A percentile compares a stretch with the other conserved stretches of the same genome.
Evolutionary conservation across 2,113 vertebrate species (phyloP).

Genomic region (Antennarius striatus): DNA sequence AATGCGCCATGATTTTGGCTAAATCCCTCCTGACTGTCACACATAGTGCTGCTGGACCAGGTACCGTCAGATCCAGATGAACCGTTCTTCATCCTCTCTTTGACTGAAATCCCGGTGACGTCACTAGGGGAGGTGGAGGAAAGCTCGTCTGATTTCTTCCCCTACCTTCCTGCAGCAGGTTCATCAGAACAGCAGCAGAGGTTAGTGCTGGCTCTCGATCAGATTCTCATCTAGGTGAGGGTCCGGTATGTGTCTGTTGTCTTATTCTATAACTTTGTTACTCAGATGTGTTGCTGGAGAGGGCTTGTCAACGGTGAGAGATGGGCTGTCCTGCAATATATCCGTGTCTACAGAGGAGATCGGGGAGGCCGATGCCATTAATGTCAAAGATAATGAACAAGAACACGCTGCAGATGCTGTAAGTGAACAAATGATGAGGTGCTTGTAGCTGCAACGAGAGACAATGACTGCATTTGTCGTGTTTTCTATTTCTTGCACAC

Average conservation of each 20-base stretch:
- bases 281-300: slow-evolving; percentile 67
- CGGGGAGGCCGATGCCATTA: neutral
- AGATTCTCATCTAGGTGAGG: too few species aligned
- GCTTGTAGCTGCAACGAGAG: too few species aligned
- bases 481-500: neutral
- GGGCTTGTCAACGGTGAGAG: neutral
- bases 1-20: neutral
- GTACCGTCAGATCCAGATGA: slow-evolving; percentile 63
- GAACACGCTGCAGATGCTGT: slow-evolving; percentile 2
- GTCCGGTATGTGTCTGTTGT: neutral
- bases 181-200: slow-evolving; percentile 31
- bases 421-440: slow-evolving; percentile 3
- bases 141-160: slow-evolving; percentile 3
- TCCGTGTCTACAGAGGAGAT: neutral
- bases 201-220: slow-evolving; percentile 35
- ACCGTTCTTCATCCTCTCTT: slow-evolving; percentile 76
- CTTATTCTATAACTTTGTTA: slow-evolving; percentile 1
- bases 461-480: neutral
- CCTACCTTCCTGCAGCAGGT: slow-evolving; percentile 25
- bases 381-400: neutral
- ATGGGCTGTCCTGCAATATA: neutral
- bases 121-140: slow-evolving; percentile 14
- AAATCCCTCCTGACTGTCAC: neutral
- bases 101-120: slow-evolving; percentile 71
- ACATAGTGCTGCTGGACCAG: slow-evolving; percentile 44